Base-by-base conservation (phyloP, 2,113 vertebrate genomes). In the Cynocephalus volans region DNA sequence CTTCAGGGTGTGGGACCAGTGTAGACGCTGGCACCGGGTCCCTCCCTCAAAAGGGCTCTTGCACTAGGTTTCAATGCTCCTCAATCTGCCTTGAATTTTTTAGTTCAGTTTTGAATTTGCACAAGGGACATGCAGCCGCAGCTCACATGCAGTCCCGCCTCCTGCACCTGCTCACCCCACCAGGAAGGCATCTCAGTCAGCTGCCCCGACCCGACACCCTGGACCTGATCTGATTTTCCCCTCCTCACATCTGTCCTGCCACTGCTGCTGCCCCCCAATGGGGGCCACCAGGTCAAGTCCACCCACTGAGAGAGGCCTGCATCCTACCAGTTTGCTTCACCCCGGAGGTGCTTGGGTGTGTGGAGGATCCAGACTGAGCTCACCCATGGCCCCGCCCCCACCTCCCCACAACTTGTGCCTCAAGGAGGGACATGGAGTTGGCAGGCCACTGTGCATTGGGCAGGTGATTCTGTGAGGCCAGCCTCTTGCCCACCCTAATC, bases 361-460 rank as follows among this genome's bases (percentile, higher is more conserved):
- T 31, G 17, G 14, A 76, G 36, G 4, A 28, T 21, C 28, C 33
- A 3, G 6, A 4, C 31, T 3, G 0, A 13, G 48, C 1, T 7
- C 19, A 15, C 9, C 23, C 50, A 21, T 2, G 2, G 15, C 4
- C 48, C 26, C 50, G 0, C 1, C 7, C 31, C 18, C 17, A 41
- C 24, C 13, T 3, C 41, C 52, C 41, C 7, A 28, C 7, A 28
- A 3, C 15, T 45, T 1, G 0, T 18, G 64, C 24, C 33, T 33
- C 60, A 23, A 50, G 31, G 17, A 17, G 23, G 52, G 26, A 31
- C 41, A 41, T 11, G 64, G 3, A n/a, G 4, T 19, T 18, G 41
- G n/a, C 21, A 26, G 45, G 1, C n/a, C 54, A 15, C 52, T 0
- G 1, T 19, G 64, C 5, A 1, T 3, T 18, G 24, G 4, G 24